Evolutionary conservation across 1,140 invertebrate genomes (phyloP), one percentile per base, ranked within the genome.

Genomic region (Drosophila teissieri): DNA sequence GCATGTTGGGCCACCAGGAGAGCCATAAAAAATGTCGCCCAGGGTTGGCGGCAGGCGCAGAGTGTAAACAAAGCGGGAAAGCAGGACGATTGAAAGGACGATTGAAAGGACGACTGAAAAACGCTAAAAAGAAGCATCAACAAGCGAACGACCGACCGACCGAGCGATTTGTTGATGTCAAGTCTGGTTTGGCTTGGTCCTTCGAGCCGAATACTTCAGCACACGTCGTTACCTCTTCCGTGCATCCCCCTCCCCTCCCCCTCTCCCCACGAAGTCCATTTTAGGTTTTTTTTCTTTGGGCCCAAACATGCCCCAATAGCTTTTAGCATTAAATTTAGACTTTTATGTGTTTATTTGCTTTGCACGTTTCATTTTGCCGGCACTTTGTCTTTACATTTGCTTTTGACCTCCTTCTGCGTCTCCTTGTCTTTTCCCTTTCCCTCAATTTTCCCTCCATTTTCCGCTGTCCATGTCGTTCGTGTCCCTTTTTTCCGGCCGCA

Each of bases 311-410:
- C 84, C 65, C 80, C 76, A 89, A 89, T 88, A 74, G 80, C 70
- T 77, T 89, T 83, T 79, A 83, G 70, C 83, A 82, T 86, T 88
- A 88, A 86, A 86, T 88, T 86, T 82, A 69, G 83, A 86, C 83
- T 88, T 88, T 79, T 78, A 88, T 86, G 83, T 86, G 83, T 86
- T 88, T 86, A 86, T 86, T 88, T 88, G 79, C 79, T 88, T 81
- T 75, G 82, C 82, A 81, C 82, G 82, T 86, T 78, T 80, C 73
- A 68, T 70, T 86, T 67, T 75, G 64, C 65, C 69, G 37, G 37
- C 78, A 73, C 81, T 84, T 84, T 84, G 76, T 84, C 63, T 82
- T 48, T 68, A 51, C 68, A 58, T 64, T 64, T 76, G 54, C 63
- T 44, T 67, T 37, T 57, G 51, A 60, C 56, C 49, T 57, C 56